Percentiles rank a stretch among this genome's conserved stretches.
These are phyloP conservation scores for Pseudeuparius sepicola DNA, from an alignment of 2,888 invertebrate genomes.

Conservation along the genomic window DNA sequence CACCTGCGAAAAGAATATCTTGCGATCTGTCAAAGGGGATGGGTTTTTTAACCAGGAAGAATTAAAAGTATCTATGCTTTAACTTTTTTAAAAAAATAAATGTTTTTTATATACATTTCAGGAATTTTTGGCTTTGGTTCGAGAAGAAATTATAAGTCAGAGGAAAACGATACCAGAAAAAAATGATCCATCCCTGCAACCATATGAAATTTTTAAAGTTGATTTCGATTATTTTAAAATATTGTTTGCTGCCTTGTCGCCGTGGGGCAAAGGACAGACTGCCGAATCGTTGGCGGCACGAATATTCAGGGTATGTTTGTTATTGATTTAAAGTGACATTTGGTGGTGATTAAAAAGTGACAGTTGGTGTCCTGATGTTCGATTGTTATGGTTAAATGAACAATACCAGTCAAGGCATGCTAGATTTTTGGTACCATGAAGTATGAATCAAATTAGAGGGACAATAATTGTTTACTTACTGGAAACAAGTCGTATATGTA, in stretches of 20 bases:
- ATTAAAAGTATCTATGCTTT: constrained; percentile 37
- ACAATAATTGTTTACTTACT: too few relatives aligned
- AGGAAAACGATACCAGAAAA: constrained; percentile 49
- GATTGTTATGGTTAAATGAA: too few relatives aligned
- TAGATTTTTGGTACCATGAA: too few relatives aligned
- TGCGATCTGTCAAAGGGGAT: constrained; percentile 72
- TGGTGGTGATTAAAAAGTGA: too few relatives aligned
- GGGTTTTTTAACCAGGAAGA: constrained; percentile 55
- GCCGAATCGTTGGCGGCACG: constrained; percentile 76
- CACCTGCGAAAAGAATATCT: constrained; percentile 75
- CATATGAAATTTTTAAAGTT: constrained; percentile 76
- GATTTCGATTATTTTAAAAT: constrained; percentile 86
- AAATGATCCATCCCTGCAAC: constrained; percentile 67
- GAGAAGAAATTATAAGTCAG: constrained; percentile 70
- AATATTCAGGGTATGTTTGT: constrained; percentile 68
- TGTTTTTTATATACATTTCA: constrained; percentile 20
- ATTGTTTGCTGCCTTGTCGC: constrained; percentile 76
- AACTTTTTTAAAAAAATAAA: background rate
- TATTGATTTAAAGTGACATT: too few relatives aligned
- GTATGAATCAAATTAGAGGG: too few relatives aligned
- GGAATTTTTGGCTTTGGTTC: constrained; percentile 40
- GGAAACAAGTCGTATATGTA: too few relatives aligned
- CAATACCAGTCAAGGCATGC: too few relatives aligned
- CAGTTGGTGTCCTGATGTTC: too few relatives aligned
- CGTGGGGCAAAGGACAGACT: constrained; percentile 80